These are phyloP conservation scores for Coptodon bakossiorum DNA, from an alignment of 2,113 vertebrate genomes.

Conservation along the genomic window DNA sequence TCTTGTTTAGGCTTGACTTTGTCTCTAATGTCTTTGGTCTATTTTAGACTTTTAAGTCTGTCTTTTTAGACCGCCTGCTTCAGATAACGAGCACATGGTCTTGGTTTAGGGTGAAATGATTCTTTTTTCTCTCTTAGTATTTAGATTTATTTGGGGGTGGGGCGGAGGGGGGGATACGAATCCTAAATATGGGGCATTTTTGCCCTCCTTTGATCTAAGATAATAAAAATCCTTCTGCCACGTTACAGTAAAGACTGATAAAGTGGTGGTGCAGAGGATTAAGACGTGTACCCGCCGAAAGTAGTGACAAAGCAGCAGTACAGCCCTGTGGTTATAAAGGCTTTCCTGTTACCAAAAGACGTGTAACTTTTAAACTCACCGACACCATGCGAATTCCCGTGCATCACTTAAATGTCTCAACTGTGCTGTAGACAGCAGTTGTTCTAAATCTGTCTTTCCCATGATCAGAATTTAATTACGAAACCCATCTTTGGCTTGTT, in stretches of 20 bases:
- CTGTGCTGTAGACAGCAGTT: background rate
- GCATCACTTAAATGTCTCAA: background rate
- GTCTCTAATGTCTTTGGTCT: conserved; percentile 58
- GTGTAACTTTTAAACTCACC: background rate
- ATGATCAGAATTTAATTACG: background rate
- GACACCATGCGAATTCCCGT: background rate
- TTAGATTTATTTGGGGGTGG: background rate
- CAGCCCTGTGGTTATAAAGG: background rate
- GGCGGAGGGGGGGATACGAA: background rate
- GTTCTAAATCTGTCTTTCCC: background rate
- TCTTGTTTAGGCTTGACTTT: conserved; percentile 56
- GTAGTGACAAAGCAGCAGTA: background rate
- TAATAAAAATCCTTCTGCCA: conserved; percentile 28
- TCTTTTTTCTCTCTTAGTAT: background rate
- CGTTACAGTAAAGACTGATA: background rate
- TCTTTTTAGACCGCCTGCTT: conserved; percentile 41
- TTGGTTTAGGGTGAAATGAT: conserved; percentile 42
- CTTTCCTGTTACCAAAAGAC: background rate
- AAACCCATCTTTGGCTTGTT: background rate
- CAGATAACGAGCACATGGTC: conserved; percentile 62
- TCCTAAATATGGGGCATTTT: conserved; percentile 32
- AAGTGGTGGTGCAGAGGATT: background rate
- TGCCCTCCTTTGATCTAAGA: conserved; percentile 24
- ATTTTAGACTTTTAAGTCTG: conserved; percentile 48
- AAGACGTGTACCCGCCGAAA: background rate